Base-by-base conservation (phyloP, 2,888 invertebrate genomes). In the Drosophila prolongata region DNA sequence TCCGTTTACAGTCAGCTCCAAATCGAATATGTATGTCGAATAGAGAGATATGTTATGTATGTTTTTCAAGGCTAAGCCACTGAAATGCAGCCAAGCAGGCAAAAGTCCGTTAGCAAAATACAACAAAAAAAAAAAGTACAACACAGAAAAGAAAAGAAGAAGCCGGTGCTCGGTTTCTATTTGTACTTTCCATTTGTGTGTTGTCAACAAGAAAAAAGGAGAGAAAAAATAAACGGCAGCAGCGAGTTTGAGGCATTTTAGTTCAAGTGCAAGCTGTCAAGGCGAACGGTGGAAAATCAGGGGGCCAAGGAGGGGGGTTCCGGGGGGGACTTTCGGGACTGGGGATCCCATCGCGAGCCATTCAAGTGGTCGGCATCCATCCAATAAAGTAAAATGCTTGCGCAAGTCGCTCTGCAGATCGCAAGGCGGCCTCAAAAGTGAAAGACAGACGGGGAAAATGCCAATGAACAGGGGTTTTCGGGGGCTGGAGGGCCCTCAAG, bases 171-270 rank as follows among this genome's bases (percentile, higher is more conserved):
- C 68, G 77, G 84, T 85, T 85, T 85, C 89, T 85, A 89, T 85
- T 85, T 85, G 85, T 82, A 85, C 85, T 85, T 85, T 85, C 85
- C 89, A 89, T 87, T 89, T 85, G 61, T 72, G 75, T 50, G 49
- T 69, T 71, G 71, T 71, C 61, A 59, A 60, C 68, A 59, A 13
- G 37, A 1, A 34, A 2, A 38, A 13, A 10, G 6, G 16, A 11
- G 10, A 11, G 34, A 11, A 34, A 52, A 37, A 35, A 37, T 34
- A 65, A 65, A 50, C 64, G 43, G 64, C 64, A 65, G 67, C 59
- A 52, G 35, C 70, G 35, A 43, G 55, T 62, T 68, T 81, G 87
- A 82, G 84, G 83, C 85, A 88, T 83, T 88, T 88, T 75, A 84
- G 89, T 89, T 83, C 83, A 83, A 83, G 83, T 87, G 83, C 83